Percentiles rank a stretch among this genome's conserved stretches.
Evolutionary conservation across 2,888 invertebrate genomes (phyloP).

Genomic region (Agrotis ipsilon): DNA sequence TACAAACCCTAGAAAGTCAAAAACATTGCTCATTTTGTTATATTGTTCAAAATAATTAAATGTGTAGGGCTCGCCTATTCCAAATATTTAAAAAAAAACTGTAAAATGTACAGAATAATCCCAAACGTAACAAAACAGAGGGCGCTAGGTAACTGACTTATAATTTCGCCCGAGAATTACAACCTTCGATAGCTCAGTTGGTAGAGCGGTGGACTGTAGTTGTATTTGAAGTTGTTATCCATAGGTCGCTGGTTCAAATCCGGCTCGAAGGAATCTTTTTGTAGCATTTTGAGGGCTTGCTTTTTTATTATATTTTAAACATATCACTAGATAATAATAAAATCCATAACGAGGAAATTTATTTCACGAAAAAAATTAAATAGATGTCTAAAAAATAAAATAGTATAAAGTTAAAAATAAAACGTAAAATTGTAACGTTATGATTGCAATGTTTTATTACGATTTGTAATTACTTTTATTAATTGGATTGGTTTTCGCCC

Average conservation of each 20-base stretch:
- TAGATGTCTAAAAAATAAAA: no score
- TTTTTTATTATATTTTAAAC: neutral
- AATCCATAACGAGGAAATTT: no score
- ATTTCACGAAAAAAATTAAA: no score
- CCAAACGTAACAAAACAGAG: neutral
- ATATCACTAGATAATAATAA: no score
- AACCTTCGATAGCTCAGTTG: constrained; percentile 92
- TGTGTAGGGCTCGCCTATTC: no score
- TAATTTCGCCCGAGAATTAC: constrained; percentile 54
- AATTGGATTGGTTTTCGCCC: neutral
- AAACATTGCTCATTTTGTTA: no score
- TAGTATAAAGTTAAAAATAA: no score
- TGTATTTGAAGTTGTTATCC: constrained; percentile 79
- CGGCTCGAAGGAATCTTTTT: constrained; percentile 89
- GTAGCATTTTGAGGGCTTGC: neutral
- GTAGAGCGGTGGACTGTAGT: constrained; percentile 92
- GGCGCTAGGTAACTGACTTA: neutral
- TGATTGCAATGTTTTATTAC: neutral
- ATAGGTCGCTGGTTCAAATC: constrained; percentile 92
- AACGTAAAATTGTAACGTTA: no score
- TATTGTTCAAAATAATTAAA: no score
- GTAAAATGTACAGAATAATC: neutral
- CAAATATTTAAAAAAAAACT: no score
- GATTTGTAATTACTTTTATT: neutral
- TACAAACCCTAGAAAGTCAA: no score